Conservation (phyloP, 37 sponge, comb jelly and placozoan genomes). For the Tethya wilhelma region DNA sequence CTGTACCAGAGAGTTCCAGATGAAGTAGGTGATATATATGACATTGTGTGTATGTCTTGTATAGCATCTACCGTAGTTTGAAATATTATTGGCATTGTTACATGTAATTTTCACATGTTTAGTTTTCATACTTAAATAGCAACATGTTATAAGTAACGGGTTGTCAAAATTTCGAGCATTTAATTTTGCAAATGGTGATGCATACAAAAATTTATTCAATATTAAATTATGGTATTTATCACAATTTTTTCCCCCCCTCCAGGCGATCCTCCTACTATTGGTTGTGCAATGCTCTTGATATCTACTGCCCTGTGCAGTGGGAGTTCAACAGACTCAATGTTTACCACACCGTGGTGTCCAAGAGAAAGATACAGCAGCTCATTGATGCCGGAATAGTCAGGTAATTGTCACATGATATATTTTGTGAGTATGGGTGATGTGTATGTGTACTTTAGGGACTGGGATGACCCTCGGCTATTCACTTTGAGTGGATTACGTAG, state of each 20-base stretch:
- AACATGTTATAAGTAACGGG: too few relatives aligned
- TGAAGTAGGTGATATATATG: too few relatives aligned
- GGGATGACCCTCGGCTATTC: constrained; percentile 97
- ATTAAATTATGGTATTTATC: too few relatives aligned
- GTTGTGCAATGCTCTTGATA: constrained; percentile 96
- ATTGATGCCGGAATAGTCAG: constrained; percentile 80
- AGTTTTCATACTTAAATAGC: too few relatives aligned
- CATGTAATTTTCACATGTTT: too few relatives aligned
- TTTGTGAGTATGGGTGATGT: not conserved
- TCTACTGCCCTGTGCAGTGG: constrained; percentile 99
- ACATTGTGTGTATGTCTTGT: too few relatives aligned
- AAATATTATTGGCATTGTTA: too few relatives aligned
- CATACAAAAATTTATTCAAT: too few relatives aligned
- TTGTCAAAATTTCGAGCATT: too few relatives aligned
- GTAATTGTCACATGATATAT: constrained; percentile 47
- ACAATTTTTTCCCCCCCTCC: not conserved
- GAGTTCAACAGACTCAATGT: constrained; percentile 95
- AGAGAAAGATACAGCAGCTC: constrained; percentile 92
- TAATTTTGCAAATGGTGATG: too few relatives aligned
- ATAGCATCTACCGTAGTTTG: too few relatives aligned
- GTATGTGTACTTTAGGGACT: constrained; percentile 56
- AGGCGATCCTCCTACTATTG: constrained; percentile 98
- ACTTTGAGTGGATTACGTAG: constrained; percentile 93
- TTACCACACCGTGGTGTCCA: constrained; percentile 87
- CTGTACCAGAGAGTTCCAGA: constrained; percentile 98